Percentiles rank a stretch among this genome's conserved stretches.
These are phyloP conservation scores for Dipus sagitta DNA, from an alignment of 2,797 vertebrate species.

Conservation along the genomic window DNA sequence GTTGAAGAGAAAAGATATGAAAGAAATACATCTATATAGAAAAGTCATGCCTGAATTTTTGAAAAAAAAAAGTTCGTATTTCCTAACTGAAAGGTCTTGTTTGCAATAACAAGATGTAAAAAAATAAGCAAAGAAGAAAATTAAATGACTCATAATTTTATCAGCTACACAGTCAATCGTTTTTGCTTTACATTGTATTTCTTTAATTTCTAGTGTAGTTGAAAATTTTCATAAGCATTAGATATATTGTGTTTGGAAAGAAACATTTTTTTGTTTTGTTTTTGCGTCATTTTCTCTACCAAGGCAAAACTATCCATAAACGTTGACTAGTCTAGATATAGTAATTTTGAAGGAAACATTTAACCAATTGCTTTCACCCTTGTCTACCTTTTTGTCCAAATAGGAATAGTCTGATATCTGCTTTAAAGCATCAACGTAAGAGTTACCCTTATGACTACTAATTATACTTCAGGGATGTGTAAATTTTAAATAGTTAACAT, in stretches of 20 bases:
- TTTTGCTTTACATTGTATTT: slow-evolving; percentile 3
- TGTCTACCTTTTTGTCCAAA: not conserved
- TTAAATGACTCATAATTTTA: slow-evolving; percentile 51
- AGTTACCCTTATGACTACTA: not conserved
- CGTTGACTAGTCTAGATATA: slow-evolving; percentile 12
- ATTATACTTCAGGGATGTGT: not conserved
- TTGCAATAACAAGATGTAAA: slow-evolving; percentile 28
- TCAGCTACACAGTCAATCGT: not conserved
- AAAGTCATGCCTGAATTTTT: slow-evolving; percentile 25
- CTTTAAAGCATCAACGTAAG: slow-evolving; percentile 17
- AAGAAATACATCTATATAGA: slow-evolving; percentile 45
- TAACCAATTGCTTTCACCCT: slow-evolving; percentile 42
- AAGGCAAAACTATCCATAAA: slow-evolving; percentile 48
- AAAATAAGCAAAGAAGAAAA: slow-evolving; percentile 52
- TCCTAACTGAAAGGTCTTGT: slow-evolving; percentile 42
- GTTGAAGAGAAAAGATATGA: slow-evolving; percentile 61
- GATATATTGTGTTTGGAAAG: slow-evolving; percentile 41
- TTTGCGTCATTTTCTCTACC: slow-evolving; percentile 31
- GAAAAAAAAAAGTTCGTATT: not conserved
- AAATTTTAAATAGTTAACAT: slow-evolving; percentile 55
- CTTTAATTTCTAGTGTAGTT: slow-evolving; percentile 18
- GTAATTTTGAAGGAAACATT: slow-evolving; percentile 58
- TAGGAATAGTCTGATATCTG: slow-evolving; percentile 28
- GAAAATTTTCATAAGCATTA: slow-evolving; percentile 42
- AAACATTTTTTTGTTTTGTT: slow-evolving; percentile 15